Evolutionary conservation across 1,140 invertebrate species (phyloP).

Genomic region (Phenacoccus solenopsis): DNA sequence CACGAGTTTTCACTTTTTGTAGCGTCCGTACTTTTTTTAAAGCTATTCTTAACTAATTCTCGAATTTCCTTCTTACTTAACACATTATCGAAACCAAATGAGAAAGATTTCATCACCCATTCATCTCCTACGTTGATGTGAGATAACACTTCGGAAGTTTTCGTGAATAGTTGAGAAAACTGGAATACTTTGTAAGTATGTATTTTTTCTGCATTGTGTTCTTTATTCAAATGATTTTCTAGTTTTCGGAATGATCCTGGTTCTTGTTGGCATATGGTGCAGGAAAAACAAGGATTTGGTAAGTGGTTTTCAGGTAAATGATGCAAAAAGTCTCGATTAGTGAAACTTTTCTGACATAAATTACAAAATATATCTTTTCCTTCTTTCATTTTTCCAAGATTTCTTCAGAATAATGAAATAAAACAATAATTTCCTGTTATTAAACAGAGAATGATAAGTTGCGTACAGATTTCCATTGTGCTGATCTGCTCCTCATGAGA

Average conservation of each 20-base stretch:
- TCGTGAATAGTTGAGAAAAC: background rate
- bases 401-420: background rate
- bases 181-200: background rate
- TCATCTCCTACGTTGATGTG: background rate
- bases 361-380: background rate
- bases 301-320: background rate
- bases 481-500: background rate
- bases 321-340: background rate
- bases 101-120: background rate
- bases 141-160: background rate
- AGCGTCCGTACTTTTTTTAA: no score
- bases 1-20: no score
- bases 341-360: background rate
- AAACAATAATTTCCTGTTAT: background rate
- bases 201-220: background rate
- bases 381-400: background rate
- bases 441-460: background rate
- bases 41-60: no score
- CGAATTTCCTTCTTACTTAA: no score
- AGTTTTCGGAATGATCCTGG: background rate
- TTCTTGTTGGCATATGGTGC: background rate
- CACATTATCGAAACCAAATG: background rate
- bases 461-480: background rate
- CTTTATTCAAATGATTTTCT: background rate
- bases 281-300: background rate